Evolutionary conservation across 2,888 invertebrate species (phyloP).

Genomic region (Xestia rhomboidea): DNA sequence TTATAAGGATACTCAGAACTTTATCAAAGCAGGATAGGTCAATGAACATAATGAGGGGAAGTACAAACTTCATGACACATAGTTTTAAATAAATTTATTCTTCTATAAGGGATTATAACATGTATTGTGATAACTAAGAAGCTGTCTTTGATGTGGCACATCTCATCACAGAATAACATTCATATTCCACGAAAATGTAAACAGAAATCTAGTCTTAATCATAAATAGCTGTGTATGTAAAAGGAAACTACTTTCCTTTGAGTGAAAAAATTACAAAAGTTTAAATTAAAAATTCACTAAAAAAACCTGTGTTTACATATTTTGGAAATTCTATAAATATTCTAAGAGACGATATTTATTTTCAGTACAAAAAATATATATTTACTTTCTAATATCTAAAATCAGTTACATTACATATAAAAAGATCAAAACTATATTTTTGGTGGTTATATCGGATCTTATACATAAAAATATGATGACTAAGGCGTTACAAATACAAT

Average conservation of each 20-base stretch:
- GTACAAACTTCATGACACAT: constrained; percentile 44
- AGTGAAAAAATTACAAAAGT: constrained; percentile 5
- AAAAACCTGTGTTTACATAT: constrained; percentile 14
- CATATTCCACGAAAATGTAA: constrained; percentile 3
- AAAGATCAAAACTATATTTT: constrained; percentile 46
- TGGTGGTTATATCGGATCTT: constrained; percentile 16
- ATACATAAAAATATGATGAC: constrained; percentile 8
- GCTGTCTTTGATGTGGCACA: constrained; percentile 47
- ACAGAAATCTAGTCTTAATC: constrained; percentile 38
- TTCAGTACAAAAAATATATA: constrained; percentile 47
- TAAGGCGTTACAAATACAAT: constrained; percentile 20
- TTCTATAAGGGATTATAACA: constrained; percentile 52
- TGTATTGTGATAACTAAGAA: constrained; percentile 50
- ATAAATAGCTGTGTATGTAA: constrained; percentile 29
- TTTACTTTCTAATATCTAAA: constrained; percentile 36
- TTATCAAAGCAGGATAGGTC: background rate
- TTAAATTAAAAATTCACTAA: constrained; percentile 16
- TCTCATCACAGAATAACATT: constrained; percentile 37
- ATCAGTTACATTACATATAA: constrained; percentile 24
- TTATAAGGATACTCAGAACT: background rate
- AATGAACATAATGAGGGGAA: background rate
- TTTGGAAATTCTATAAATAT: background rate
- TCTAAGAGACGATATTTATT: constrained; percentile 1
- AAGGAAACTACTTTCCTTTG: background rate
- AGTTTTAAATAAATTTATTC: constrained; percentile 59